Percentiles rank a stretch among this genome's conserved stretches.
Conservation (phyloP, 35 echinoderm and acorn worm genomes). For the Lytechinus variegatus region DNA sequence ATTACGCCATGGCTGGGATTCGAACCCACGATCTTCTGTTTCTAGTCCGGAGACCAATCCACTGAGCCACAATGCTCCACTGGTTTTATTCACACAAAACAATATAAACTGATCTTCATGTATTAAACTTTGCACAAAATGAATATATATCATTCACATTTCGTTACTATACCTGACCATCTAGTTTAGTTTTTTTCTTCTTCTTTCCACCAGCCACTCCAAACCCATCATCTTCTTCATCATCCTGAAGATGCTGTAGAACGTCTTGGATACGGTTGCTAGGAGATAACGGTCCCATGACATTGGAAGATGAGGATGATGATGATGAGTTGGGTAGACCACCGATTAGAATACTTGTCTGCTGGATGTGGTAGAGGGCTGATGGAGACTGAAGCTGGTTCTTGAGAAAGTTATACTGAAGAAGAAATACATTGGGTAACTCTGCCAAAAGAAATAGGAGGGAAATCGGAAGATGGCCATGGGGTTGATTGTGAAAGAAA, state of each 20-base stretch:
- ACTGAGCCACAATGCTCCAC: no score
- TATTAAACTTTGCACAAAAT: not conserved
- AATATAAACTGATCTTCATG: not conserved
- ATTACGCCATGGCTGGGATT: no score
- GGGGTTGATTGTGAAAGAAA: no score
- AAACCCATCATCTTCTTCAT: slow-evolving; percentile 72
- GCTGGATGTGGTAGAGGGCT: slow-evolving; percentile 57
- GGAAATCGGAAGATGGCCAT: no score
- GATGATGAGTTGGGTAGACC: not conserved
- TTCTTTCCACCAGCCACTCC: slow-evolving; percentile 43
- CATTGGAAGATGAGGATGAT: slow-evolving; percentile 3
- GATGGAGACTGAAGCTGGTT: slow-evolving; percentile 67
- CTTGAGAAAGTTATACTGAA: slow-evolving; percentile 57
- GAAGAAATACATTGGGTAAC: slow-evolving; percentile 41
- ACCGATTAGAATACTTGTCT: slow-evolving; percentile 67
- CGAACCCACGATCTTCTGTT: no score
- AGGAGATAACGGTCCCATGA: slow-evolving; percentile 56
- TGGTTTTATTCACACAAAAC: not conserved
- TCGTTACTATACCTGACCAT: slow-evolving; percentile 2
- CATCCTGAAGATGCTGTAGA: slow-evolving; percentile 61
- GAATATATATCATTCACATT: not conserved
- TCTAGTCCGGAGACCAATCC: no score
- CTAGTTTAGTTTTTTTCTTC: slow-evolving; percentile 56
- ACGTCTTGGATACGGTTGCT: slow-evolving; percentile 61
- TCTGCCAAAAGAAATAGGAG: slow-evolving; percentile 21